Conservation (phyloP, 1,140 invertebrate species). For the Gonioctena quinquepunctata region DNA sequence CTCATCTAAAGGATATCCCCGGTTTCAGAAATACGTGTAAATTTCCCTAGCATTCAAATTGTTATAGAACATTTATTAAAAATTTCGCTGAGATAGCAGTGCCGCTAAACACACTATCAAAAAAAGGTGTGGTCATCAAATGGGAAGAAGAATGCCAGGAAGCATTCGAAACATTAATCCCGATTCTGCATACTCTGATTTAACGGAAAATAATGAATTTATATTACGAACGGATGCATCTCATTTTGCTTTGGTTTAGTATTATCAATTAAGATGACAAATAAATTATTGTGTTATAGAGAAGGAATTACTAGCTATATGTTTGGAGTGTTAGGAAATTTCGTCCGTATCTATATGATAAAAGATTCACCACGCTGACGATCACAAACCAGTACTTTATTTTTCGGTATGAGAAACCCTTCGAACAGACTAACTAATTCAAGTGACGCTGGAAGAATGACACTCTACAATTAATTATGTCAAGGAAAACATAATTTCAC, state of each 20-base stretch:
- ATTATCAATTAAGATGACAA: slow-evolving; percentile 3
- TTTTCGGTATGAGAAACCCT: slow-evolving; percentile 21
- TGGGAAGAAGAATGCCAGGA: slow-evolving; percentile 30
- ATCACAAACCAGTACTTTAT: slow-evolving; percentile 11
- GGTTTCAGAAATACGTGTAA: slow-evolving; percentile 27
- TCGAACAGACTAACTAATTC: slow-evolving; percentile 14
- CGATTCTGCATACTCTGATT: slow-evolving; percentile 52
- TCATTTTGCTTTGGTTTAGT: neutral
- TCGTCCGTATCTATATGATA: slow-evolving; percentile 4
- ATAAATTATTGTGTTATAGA: slow-evolving; percentile 16
- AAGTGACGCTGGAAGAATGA: slow-evolving; percentile 12
- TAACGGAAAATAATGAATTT: slow-evolving; percentile 24
- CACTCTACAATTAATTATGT: slow-evolving; percentile 15
- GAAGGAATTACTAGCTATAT: slow-evolving; percentile 11
- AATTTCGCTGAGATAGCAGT: slow-evolving; percentile 42
- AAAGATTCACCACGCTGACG: slow-evolving; percentile 12
- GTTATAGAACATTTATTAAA: slow-evolving; percentile 48
- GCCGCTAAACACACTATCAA: slow-evolving; percentile 42
- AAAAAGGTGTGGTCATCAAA: slow-evolving; percentile 38
- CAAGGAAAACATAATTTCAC: slow-evolving; percentile 18
- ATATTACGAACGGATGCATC: slow-evolving; percentile 11
- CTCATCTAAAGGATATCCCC: slow-evolving; percentile 47
- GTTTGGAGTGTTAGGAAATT: slow-evolving; percentile 5
- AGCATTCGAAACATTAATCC: slow-evolving; percentile 41
- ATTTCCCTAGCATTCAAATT: slow-evolving; percentile 49